Percentiles rank a stretch among this genome's conserved stretches.
phyloP scores from a whole-genome alignment of 2,797 vertebrate species.

The Hemibagrus guttatus region DNA sequence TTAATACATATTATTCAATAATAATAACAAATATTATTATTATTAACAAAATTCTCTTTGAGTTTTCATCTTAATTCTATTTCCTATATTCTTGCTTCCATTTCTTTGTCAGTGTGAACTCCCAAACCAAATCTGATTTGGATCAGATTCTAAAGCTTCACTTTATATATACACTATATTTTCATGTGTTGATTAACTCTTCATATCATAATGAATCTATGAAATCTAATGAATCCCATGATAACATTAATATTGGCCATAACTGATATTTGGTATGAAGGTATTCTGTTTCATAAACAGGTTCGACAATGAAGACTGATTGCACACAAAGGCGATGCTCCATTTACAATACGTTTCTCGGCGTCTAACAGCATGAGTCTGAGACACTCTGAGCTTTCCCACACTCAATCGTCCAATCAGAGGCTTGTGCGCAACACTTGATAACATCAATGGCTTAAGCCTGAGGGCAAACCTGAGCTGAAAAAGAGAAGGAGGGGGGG shows the following conservation, averaged over 20 bases:
- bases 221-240: constrained; percentile 9
- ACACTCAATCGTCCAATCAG: constrained; percentile 57
- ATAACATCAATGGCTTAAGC: constrained; percentile 58
- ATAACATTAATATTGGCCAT: not conserved
- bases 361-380: constrained; percentile 56
- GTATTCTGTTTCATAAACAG: constrained; percentile 33
- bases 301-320: constrained; percentile 39
- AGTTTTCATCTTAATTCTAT: not conserved
- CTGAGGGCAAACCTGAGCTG: constrained; percentile 44
- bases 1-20: not conserved
- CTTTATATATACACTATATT: not conserved
- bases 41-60: not conserved
- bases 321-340: constrained; percentile 40
- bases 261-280: constrained; percentile 30
- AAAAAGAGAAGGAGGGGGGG: constrained; percentile 34
- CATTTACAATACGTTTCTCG: constrained; percentile 50
- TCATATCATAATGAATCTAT: not conserved
- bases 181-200: too few species aligned
- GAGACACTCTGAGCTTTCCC: constrained; percentile 58
- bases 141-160: not conserved
- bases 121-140: not conserved
- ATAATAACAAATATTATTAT: not conserved
- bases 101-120: not conserved
- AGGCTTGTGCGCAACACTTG: constrained; percentile 43
- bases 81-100: not conserved